A percentile compares a stretch with the other conserved stretches of the same genome.
phyloP scores from a whole-genome alignment of 2,797 vertebrate genomes.

The Macroramphosus scolopax region DNA sequence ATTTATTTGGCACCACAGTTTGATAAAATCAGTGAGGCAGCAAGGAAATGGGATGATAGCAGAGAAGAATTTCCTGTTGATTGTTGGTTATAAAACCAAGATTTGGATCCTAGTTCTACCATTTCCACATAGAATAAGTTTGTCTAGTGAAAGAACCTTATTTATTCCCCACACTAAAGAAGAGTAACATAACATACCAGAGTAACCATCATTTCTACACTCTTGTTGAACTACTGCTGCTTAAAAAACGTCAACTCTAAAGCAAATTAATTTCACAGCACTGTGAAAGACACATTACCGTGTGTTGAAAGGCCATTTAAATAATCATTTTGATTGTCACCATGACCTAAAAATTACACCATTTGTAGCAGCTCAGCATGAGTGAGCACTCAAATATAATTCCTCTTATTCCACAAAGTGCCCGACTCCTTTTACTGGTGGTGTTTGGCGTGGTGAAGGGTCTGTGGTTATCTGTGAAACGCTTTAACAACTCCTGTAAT shows the following conservation, averaged over 20 bases:
- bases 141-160: too few relatives aligned
- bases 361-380: background rate
- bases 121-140: too few relatives aligned
- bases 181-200: too few relatives aligned
- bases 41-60: conserved; percentile 21
- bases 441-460: conserved; percentile 4
- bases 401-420: conserved; percentile 10
- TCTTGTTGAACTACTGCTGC: too few relatives aligned
- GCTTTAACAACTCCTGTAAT: conserved; percentile 8
- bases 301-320: conserved; percentile 1
- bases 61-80: background rate
- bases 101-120: background rate
- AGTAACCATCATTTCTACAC: too few relatives aligned
- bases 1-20: conserved; percentile 1
- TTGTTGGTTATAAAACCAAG: conserved; percentile 1
- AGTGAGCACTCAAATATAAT: background rate
- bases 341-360: background rate
- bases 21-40: conserved; percentile 2
- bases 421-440: background rate
- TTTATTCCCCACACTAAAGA: too few relatives aligned
- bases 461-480: conserved; percentile 1
- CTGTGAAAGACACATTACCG: conserved; percentile 3
- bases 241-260: too few relatives aligned
- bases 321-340: background rate
- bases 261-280: background rate